Base-by-base conservation (phyloP, 1,140 invertebrate genomes). In the Triops cancriformis region DNA sequence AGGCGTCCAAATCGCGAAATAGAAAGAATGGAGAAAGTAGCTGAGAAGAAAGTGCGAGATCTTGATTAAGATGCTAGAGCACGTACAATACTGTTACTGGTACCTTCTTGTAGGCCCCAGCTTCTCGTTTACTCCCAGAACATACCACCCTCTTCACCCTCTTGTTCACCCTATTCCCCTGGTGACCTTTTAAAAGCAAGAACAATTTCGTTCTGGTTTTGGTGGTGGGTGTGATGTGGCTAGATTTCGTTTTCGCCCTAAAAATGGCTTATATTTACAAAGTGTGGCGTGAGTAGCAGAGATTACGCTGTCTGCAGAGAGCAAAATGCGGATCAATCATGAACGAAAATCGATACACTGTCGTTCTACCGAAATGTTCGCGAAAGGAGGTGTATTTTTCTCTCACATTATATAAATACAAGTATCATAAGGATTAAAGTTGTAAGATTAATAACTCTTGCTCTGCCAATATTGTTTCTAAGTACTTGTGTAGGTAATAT, bases 21-120 rank as follows among this genome's bases (percentile, higher is more conserved):
- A 6, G 23, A 64, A 14, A 0, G 51, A 23, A 9, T 1, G 23
- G 23, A 64, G 51, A n/a, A 64, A n/a, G 23, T n/a, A 64, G 51
- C 18, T 4, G 14, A 23, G 23, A 9, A 64, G 51, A 23, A 64
- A n/a, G 51, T 18, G 31, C 18, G 51, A 64, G 51, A 23, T 64
- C 51, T 64, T 64, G 51, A 64, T 64, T 64, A 64, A 64, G 51
- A 64, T 64, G 51, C 51, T 64, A 23, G 23, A 64, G 51, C 51
- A 64, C 51, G 51, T 37, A 37, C 31, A 37, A 37, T 37, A 37
- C 31, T 37, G 31, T 7, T 37, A 37, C 31, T 37, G 2, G 31
- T 37, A 37, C 31, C 31, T 37, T 37, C 31, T 37, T 37, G 31
- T 37, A 37, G 31, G 31, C 31, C 2, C 31, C 31, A 37, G 7